Evolutionary conservation across 2,113 vertebrate genomes (phyloP).

Genomic region (mouse (Mus musculus)): DNA sequence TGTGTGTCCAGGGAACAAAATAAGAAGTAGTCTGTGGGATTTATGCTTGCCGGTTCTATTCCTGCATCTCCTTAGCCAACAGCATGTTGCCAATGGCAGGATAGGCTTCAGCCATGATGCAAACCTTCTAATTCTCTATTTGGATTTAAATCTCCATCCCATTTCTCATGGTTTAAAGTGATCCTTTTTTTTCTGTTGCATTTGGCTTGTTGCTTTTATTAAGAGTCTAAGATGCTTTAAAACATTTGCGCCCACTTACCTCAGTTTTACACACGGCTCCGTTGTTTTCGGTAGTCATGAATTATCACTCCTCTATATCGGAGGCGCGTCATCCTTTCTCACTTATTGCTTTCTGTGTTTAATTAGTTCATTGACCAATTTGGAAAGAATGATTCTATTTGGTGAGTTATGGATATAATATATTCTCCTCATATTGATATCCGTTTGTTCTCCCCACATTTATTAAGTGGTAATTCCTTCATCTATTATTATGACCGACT

Average conservation of each 20-base stretch:
- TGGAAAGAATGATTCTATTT: constrained; percentile 65
- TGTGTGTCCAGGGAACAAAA: background rate
- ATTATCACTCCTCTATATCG: background rate
- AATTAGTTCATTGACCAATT: constrained; percentile 66
- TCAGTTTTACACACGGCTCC: background rate
- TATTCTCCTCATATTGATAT: constrained; percentile 53
- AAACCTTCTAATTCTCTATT: constrained; percentile 29
- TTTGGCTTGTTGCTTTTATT: constrained; percentile 57
- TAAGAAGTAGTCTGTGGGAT: background rate
- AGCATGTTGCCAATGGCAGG: background rate
- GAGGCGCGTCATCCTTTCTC: background rate
- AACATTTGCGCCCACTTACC: background rate
- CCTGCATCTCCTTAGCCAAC: background rate
- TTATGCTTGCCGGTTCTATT: background rate
- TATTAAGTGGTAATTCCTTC: constrained; percentile 66
- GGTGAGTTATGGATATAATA: constrained; percentile 65
- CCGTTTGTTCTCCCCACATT: constrained; percentile 48
- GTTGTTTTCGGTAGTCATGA: background rate
- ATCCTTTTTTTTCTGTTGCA: background rate
- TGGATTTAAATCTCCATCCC: constrained; percentile 30
- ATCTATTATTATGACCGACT: constrained; percentile 49
- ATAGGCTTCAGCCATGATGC: background rate
- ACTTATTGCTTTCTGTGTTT: constrained; percentile 49
- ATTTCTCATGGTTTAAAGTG: constrained; percentile 25
- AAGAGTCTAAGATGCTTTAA: constrained; percentile 50